Conservation (phyloP, 2,113 vertebrate species). For the Argyrosomus japonicus region DNA sequence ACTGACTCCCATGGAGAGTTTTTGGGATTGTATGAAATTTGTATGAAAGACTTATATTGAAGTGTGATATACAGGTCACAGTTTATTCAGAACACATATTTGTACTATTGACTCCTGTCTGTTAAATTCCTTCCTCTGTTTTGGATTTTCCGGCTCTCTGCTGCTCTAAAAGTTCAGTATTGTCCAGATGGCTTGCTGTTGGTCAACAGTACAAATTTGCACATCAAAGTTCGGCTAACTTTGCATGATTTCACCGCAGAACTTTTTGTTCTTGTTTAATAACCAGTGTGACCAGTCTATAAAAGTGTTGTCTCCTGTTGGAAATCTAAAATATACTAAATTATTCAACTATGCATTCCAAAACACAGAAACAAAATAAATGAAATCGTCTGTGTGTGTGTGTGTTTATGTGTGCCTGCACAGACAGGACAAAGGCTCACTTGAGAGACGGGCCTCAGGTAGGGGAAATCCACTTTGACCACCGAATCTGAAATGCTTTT, state of each 20-base stretch:
- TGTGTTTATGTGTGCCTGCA: background rate
- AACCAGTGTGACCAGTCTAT: background rate
- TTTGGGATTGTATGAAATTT: background rate
- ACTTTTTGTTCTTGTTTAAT: background rate
- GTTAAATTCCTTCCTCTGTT: background rate
- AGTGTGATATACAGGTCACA: background rate
- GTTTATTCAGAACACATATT: background rate
- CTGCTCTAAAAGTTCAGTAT: background rate
- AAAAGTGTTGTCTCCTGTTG: background rate
- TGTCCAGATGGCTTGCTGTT: background rate
- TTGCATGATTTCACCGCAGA: too few relatives aligned
- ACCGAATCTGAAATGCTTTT: constrained; percentile 31
- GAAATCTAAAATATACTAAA: constrained; percentile 4
- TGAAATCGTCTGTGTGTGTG: background rate
- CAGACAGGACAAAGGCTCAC: constrained; percentile 16
- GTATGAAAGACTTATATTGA: too few relatives aligned
- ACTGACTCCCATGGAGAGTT: background rate
- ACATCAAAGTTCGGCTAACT: background rate
- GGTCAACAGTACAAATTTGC: background rate
- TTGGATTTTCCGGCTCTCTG: background rate
- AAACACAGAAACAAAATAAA: constrained; percentile 21
- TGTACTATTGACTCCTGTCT: background rate
- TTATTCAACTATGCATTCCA: background rate
- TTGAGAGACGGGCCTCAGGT: constrained; percentile 4
- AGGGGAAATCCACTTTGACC: constrained; percentile 45